These are phyloP conservation scores for Pantelozetes paolii DNA, from an alignment of 2,888 invertebrate species.

Conservation along the genomic window DNA sequence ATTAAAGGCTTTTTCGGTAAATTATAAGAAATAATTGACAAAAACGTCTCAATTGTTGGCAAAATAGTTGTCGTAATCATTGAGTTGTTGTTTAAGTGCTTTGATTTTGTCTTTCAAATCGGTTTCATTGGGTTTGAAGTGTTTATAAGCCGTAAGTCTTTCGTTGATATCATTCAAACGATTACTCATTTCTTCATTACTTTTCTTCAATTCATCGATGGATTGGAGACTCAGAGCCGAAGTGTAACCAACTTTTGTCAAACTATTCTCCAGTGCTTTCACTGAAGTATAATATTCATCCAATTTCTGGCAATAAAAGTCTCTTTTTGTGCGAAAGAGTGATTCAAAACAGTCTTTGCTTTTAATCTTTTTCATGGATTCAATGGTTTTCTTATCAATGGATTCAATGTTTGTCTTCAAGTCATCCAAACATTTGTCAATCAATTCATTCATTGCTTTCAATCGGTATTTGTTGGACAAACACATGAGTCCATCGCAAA, in stretches of 20 bases:
- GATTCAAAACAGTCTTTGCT: not conserved
- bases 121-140: not conserved
- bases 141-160: constrained; percentile 17
- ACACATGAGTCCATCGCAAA: not conserved
- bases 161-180: constrained; percentile 17
- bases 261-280: not conserved
- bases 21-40: not conserved
- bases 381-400: not conserved
- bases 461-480: not conserved
- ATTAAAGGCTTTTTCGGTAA: too few species aligned
- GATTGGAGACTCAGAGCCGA: not conserved
- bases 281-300: constrained; percentile 17
- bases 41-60: not conserved
- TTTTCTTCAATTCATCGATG: not conserved
- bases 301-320: constrained; percentile 3
- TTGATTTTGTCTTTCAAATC: constrained; percentile 7
- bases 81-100: not conserved
- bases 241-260: constrained; percentile 9
- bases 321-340: not conserved
- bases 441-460: not conserved
- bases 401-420: not conserved
- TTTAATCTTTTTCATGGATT: not conserved
- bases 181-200: not conserved
- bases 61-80: constrained; percentile 21
- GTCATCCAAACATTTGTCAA: not conserved